These are phyloP conservation scores for Amblyopsis hoosieri DNA, from an alignment of 2,797 vertebrate species.

Conservation along the genomic window DNA sequence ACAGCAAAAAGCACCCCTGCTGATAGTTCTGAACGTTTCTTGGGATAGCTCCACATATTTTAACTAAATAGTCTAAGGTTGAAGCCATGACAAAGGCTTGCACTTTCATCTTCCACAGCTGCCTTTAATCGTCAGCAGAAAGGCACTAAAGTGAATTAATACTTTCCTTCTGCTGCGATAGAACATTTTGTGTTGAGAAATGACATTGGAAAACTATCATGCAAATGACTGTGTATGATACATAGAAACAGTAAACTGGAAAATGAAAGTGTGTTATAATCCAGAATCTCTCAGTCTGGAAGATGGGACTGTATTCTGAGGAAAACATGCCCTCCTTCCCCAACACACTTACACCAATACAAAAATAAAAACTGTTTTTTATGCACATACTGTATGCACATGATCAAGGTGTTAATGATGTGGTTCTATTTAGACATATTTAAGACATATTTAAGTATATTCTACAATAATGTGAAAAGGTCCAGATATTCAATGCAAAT, in stretches of 20 bases:
- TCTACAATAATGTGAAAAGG: conserved; percentile 4
- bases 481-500: conserved; percentile 6
- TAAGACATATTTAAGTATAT: background rate
- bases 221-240: conserved; percentile 23
- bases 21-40: conserved; percentile 34
- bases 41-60: conserved; percentile 47
- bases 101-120: conserved; percentile 64
- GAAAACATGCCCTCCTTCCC: conserved; percentile 8
- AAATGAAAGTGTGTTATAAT: conserved; percentile 35
- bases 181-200: conserved; percentile 36
- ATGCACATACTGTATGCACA: conserved; percentile 12
- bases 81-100: conserved; percentile 40
- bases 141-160: conserved; percentile 56
- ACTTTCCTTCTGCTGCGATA: conserved; percentile 60
- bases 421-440: conserved; percentile 8
- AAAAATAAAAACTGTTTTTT: background rate
- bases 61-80: conserved; percentile 24
- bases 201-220: conserved; percentile 17
- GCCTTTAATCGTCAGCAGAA: conserved; percentile 60
- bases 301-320: too few relatives aligned
- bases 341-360: conserved; percentile 33
- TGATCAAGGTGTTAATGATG: conserved; percentile 31
- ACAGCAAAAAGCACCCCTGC: conserved; percentile 8
- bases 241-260: conserved; percentile 45
- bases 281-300: background rate